Evolutionary conservation across 2,888 invertebrate genomes (phyloP), one percentile per base, ranked within the genome.

Genomic region (Tryphoninae sp.): DNA sequence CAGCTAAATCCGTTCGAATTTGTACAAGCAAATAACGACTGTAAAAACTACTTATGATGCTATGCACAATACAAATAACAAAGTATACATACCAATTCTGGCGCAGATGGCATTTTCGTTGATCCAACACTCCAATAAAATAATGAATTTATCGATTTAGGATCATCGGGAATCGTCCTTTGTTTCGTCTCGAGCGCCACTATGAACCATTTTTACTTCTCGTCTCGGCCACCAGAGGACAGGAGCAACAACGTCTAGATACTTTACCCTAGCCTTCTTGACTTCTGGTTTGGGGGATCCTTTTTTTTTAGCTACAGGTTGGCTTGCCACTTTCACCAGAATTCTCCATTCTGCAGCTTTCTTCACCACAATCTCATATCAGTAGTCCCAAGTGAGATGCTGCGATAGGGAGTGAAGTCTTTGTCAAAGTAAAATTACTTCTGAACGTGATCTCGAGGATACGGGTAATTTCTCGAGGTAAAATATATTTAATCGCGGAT

Each of bases 391-490:
- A 13, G 45, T 13, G 45, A 45, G 45, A 45, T 19, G 19, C 55
- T 55, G 55, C 22, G 55, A 55, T 16, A 55, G 16, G 55, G 19
- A 55, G 55, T 7, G 22, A 19, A 19, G 55, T 19, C 19, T 55
- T 55, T 55, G 55, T 55, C 55, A 55, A 55, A 55, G 19, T 55
- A 19, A 19, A 55, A 55, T 22, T 55, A 19, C 55, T 55, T 19
- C 19, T 55, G 19, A 55, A 22, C 19, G 55, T 55, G 55, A 55
- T 55, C 55, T 19, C 58, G 58, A 45, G 59, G 58, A 67, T 67
- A 67, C 55, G 65, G 42, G 42, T 55, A 51, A 67, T 72, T 73
- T 69, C 22, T 65, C 55, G 62, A 77, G 80, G 78, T 78, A 82
- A 76, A 72, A 53, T 42, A 22, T 1, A 23, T 23, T 45, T 59